Evolutionary conservation across 1,140 invertebrate genomes (phyloP).

Genomic region (Caenorhabditis tropicalis): DNA sequence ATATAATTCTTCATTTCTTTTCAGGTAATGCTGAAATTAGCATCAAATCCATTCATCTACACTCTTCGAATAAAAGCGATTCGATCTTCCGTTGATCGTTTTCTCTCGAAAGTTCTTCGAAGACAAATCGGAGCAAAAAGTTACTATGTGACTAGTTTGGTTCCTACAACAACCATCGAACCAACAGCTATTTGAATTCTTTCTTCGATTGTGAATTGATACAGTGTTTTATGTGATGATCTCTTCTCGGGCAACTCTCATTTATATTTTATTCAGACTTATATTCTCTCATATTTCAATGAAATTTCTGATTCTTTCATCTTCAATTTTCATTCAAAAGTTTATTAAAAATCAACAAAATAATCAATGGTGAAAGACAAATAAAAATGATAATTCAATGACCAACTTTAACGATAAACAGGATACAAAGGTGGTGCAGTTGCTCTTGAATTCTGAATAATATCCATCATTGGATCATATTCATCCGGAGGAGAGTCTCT

Average conservation of each 20-base stretch:
- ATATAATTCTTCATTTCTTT: too few relatives aligned
- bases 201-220: not conserved
- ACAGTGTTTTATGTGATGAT: not conserved
- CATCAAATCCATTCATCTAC: constrained; percentile 65
- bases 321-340: too few relatives aligned
- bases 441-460: not conserved
- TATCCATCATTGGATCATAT: not conserved
- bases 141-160: not conserved
- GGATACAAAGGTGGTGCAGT: not conserved
- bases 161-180: not conserved
- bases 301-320: too few relatives aligned
- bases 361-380: too few relatives aligned
- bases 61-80: constrained; percentile 64
- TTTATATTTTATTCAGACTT: too few relatives aligned
- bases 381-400: too few relatives aligned
- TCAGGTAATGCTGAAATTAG: constrained; percentile 64
- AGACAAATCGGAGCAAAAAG: not conserved
- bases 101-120: constrained; percentile 24
- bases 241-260: too few relatives aligned
- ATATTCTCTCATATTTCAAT: too few relatives aligned
- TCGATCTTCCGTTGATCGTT: constrained; percentile 54
- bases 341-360: too few relatives aligned
- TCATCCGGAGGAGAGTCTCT: not conserved
- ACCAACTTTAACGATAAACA: too few relatives aligned
- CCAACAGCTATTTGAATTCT: not conserved